Conservation (phyloP, 1,140 invertebrate species). For the Hypothenemus hampei region DNA sequence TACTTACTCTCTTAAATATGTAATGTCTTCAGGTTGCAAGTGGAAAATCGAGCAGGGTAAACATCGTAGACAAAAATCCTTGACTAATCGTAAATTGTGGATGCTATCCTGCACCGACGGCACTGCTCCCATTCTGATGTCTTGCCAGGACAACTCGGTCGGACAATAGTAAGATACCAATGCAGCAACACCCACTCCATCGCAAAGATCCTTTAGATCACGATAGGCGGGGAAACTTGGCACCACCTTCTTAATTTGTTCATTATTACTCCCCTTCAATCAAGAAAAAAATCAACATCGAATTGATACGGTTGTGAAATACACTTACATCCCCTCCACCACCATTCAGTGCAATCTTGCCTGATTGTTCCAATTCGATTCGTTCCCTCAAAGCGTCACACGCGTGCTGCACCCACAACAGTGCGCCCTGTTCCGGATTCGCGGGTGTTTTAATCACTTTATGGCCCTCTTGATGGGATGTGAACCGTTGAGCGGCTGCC, state of each 20-base stretch:
- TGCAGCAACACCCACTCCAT: constrained; percentile 85
- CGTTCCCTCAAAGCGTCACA: constrained; percentile 69
- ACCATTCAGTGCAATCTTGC: constrained; percentile 19
- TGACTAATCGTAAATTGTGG: constrained; percentile 87
- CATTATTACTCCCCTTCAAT: too few species aligned
- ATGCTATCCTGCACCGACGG: constrained; percentile 79
- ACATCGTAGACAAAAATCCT: constrained; percentile 78
- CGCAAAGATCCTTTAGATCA: constrained; percentile 75
- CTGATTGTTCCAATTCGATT: constrained; percentile 49
- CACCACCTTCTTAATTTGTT: too few species aligned
- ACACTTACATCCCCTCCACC: constrained; percentile 38
- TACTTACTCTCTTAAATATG: constrained; percentile 85
- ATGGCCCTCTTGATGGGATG: too few species aligned
- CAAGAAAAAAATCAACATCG: too few species aligned
- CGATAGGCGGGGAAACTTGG: constrained; percentile 49
- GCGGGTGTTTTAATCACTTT: constrained; percentile 47
- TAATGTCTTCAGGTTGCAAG: constrained; percentile 92
- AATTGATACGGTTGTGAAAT: too few species aligned
- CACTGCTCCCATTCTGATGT: constrained; percentile 43
- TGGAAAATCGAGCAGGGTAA: constrained; percentile 90
- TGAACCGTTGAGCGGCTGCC: constrained; percentile 76
- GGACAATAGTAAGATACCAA: constrained; percentile 93
- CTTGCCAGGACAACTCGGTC: constrained; percentile 70
- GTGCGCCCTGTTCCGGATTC: constrained; percentile 75
- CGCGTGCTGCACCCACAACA: constrained; percentile 89